Evolutionary conservation across 1,140 invertebrate genomes (phyloP), one percentile per base, ranked within the genome.

Genomic region (Apis laboriosa): DNA sequence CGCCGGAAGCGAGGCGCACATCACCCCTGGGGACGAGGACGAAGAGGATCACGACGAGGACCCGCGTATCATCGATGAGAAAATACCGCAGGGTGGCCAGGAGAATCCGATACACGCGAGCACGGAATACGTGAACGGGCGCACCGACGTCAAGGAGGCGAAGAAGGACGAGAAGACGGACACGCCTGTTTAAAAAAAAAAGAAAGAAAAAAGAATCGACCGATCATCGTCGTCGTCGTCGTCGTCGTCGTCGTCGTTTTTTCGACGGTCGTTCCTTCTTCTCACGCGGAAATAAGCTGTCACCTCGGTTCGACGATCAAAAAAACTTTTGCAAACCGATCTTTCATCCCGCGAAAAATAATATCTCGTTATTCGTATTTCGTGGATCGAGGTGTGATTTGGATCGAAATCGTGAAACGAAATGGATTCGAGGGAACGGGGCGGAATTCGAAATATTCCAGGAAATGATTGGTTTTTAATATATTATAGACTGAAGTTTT

Each of bases 71-170:
- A 94, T 93, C 78, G 92, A 93, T 79, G 93, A 94, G 83, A 94
- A 94, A 77, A 88, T 94, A 19, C 91, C 93, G 24, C 93, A 93
- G 68, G 93, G 93, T 53, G 93, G 93, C 75, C 93, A 94, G 79
- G 93, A 94, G 78, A 94, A 94, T 85, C 93, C 93, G 24, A 94
- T 94, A 84, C 93, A 94, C 83, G 91, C 93, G 76, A 94, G 93
- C 89, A 94, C 88, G 76, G 93, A 94, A 81, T 94, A 94, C 90
- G 89, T 94, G 74, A 94, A 94, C 80, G 93, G 93, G 61, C 90
- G 91, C 80, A 92, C 90, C 77, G 93, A 93, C 85, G 80, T 93
- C 84, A 94, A 93, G 89, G 92, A 93, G 77, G 74, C 88, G 64
- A 93, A 93, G 75, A 93, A 92, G 87, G 92, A 94, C 86, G 92